Percentiles rank a stretch among this genome's conserved stretches.
phyloP scores from a whole-genome alignment of 2,113 vertebrate species.

The Cygnus atratus region DNA sequence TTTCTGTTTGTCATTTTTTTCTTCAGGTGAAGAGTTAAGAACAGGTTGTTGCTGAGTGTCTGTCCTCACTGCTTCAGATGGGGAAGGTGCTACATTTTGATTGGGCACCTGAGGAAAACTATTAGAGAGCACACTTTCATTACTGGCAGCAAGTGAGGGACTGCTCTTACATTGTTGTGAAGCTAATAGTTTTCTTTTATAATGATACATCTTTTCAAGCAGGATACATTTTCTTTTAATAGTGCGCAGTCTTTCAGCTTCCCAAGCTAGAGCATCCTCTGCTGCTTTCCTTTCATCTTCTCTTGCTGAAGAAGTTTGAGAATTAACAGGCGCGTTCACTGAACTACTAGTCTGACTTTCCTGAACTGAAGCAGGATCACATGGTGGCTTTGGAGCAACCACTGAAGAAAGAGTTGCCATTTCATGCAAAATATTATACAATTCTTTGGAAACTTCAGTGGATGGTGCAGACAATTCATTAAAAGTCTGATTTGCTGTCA shows the following conservation, averaged over 20 bases:
- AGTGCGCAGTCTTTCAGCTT: constrained; percentile 52
- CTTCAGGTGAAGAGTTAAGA: background rate
- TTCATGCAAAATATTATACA: constrained; percentile 35
- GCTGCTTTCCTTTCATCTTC: background rate
- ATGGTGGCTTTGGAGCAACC: background rate
- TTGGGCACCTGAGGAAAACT: background rate
- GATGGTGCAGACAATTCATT: background rate
- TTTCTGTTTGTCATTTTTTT: background rate
- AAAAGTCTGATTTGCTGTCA: constrained; percentile 2
- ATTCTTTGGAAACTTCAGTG: background rate
- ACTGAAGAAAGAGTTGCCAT: background rate
- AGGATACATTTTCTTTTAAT: constrained; percentile 63
- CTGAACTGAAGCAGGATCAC: constrained; percentile 6
- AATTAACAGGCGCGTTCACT: background rate
- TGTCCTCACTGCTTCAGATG: background rate
- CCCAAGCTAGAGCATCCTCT: constrained; percentile 59
- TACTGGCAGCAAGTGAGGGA: background rate
- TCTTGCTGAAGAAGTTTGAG: background rate
- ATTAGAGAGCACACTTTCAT: background rate
- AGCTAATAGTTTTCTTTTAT: constrained; percentile 53
- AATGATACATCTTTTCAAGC: constrained; percentile 61
- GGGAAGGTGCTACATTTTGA: background rate
- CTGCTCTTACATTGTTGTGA: constrained; percentile 13
- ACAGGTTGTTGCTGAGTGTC: background rate
- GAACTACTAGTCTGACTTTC: background rate